Base-by-base conservation (phyloP, 2,888 invertebrate species). In the Pogonocherus hispidulus region DNA sequence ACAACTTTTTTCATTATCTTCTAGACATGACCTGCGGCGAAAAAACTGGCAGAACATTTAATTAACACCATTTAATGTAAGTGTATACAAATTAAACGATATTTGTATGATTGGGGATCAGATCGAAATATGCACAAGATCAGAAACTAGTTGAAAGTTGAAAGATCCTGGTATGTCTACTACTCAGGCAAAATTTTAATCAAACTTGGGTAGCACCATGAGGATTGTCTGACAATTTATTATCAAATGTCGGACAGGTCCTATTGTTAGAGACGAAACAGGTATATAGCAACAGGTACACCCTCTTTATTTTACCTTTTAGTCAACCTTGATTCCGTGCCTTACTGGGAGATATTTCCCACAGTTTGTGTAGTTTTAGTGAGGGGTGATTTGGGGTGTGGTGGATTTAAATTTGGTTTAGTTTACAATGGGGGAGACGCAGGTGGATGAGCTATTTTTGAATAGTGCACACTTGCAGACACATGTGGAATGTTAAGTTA, bases 281-380 rank as follows among this genome's bases (percentile, higher is more conserved):
- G 63, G 63, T 37, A 60, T 41, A 72, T 62, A n/a, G 49, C 52
- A 70, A 72, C 72, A 72, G 72, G 72, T 72, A 70, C 70, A 69
- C 57, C 57, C 66, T 63, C 69, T 67, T 72, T 72, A 72, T 72
- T 72, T 72, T 72, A 72, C 65, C 66, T 52, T 14, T 47, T 18
- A 46, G 32, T 1, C 59, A 55, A 55, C 55, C 55, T 55, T 23
- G 27, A 72, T 67, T 67, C 72, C 69, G 69, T 72, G 68, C 63
- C 65, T 64, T 70, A 68, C 63, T 64, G 66, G 66, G 62, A 23
- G 70, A 69, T 51, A 69, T 68, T 72, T 72, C 72, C 72, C 72
- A 72, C 72, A 69, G 64, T 72, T 57, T 70, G 66, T 60, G 66
- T 60, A 64, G 66, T 56, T 68, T 72, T 66, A 57, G 20, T 62